These are phyloP conservation scores for Amphipyra berbera DNA, from an alignment of 2,888 invertebrate genomes.

Conservation along the genomic window DNA sequence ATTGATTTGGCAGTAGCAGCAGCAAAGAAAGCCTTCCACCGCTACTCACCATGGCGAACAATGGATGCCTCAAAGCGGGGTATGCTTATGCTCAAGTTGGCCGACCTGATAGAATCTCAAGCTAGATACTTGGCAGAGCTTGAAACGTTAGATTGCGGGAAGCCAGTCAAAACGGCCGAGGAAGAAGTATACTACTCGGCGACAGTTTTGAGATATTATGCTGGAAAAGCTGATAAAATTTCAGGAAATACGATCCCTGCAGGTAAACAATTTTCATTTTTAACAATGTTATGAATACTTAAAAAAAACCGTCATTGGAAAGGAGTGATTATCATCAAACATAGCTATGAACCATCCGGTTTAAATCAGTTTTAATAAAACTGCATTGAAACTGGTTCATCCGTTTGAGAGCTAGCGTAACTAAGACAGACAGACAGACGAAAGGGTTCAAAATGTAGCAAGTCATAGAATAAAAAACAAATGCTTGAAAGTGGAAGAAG, in stretches of 20 bases:
- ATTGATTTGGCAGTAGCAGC: constrained; percentile 95
- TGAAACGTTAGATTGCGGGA: constrained; percentile 98
- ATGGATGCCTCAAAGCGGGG: constrained; percentile 96
- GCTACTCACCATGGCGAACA: constrained; percentile 93
- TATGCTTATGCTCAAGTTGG: constrained; percentile 92
- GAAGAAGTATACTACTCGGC: constrained; percentile 92
- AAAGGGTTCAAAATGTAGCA: too few relatives aligned
- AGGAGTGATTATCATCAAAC: too few relatives aligned
- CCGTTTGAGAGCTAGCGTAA: too few relatives aligned
- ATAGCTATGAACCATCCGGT: too few relatives aligned
- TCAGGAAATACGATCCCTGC: constrained; percentile 94
- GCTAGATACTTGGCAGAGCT: constrained; percentile 94
- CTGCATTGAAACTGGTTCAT: too few relatives aligned
- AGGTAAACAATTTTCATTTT: constrained; percentile 62
- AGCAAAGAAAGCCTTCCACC: constrained; percentile 93
- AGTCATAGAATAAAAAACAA: too few relatives aligned
- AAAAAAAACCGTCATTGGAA: too few relatives aligned
- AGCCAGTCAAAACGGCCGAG: constrained; percentile 93
- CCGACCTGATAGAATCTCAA: constrained; percentile 94
- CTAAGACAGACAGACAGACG: too few relatives aligned
- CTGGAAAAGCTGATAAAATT: constrained; percentile 97
- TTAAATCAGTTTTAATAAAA: too few relatives aligned
- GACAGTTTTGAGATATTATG: constrained; percentile 94
- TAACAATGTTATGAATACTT: too few relatives aligned
- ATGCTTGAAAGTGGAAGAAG: too few relatives aligned